Evolutionary conservation across 2,113 vertebrate species (phyloP), one percentile per base, ranked within the genome.

Genomic region (Pseudorectes ferrugineus): DNA sequence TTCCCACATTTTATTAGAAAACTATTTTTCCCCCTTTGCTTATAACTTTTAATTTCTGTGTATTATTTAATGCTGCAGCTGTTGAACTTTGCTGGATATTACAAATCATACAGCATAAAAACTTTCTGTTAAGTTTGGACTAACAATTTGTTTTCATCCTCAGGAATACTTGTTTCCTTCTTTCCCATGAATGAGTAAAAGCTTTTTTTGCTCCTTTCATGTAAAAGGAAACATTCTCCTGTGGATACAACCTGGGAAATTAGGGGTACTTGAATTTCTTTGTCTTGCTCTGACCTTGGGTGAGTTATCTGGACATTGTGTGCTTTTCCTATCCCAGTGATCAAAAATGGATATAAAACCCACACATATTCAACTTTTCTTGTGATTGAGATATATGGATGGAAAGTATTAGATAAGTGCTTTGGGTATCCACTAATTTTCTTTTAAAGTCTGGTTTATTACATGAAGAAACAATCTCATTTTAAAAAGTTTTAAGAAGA

Each of bases 101-200:
- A 74, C 92, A 97, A 95, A 94, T 93, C 52, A 79, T 59, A 63
- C 31, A 65, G 78, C 38, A 89, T 93, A 93, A 97, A 91, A 97
- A 96, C 83, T 78, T 96, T 91, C 57, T 91, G 65, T 92, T 81
- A 97, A 95, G 74, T 94, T 55, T 90, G 71, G 82, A 88, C 90
- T 95, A 96, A 91, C 93, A 95, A 95, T 97, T 89, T 97, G 90
- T 94, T 87, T 22, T 82, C 78, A 80, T 95, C 77, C 57, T 74
- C 35, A 55, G 83, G 90, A 84, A 90, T 82, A 90, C 40, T 88
- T 91, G 29, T 79, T 63, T 92, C 92, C 97, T 92, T 91, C 16
- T n/a, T 57, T 65, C 18, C 66, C 21, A 35, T 92, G 96, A 97
- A 96, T 76, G 87, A 96, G 94, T 90, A 80, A 75, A 92, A 65